Percentiles rank a stretch among this genome's conserved stretches.
These are phyloP conservation scores for Cavia aperea DNA, from an alignment of 2,113 vertebrate genomes.

Conservation along the genomic window DNA sequence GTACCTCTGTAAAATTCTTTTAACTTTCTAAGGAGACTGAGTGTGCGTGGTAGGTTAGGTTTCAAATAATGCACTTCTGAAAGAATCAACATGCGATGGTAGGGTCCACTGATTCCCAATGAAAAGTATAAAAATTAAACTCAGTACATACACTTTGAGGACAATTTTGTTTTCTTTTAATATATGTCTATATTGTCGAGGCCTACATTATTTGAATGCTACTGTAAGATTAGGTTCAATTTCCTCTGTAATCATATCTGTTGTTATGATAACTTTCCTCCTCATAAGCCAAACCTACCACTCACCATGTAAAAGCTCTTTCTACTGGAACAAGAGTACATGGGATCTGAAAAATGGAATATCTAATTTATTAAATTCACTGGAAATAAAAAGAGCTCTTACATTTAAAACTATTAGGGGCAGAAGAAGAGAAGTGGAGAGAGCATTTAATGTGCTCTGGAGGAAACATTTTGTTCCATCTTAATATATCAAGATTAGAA, in stretches of 20 bases:
- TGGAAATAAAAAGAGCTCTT: conserved; percentile 1
- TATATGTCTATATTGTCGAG: neutral
- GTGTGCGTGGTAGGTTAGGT: rapidly evolving
- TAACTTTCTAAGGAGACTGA: neutral
- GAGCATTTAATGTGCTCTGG: conserved; percentile 17
- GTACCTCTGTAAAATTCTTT: neutral
- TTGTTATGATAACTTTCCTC: neutral
- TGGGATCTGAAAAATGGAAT: conserved; percentile 20
- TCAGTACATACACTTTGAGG: neutral
- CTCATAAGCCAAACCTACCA: neutral
- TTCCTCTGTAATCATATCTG: neutral
- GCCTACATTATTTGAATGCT: neutral
- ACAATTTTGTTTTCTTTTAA: neutral
- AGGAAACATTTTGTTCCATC: conserved; percentile 19
- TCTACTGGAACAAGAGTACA: neutral
- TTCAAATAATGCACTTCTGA: neutral
- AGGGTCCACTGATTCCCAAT: neutral
- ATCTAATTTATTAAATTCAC: conserved; percentile 36
- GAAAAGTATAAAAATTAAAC: neutral
- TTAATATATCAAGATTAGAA: conserved; percentile 54
- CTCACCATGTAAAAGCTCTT: neutral
- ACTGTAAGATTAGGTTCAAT: neutral
- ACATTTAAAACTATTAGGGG: conserved; percentile 26
- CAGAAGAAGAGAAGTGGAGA: neutral
- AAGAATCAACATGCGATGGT: neutral